phyloP scores from a whole-genome alignment of 2,888 invertebrate genomes.

The Oligia strigilis region DNA sequence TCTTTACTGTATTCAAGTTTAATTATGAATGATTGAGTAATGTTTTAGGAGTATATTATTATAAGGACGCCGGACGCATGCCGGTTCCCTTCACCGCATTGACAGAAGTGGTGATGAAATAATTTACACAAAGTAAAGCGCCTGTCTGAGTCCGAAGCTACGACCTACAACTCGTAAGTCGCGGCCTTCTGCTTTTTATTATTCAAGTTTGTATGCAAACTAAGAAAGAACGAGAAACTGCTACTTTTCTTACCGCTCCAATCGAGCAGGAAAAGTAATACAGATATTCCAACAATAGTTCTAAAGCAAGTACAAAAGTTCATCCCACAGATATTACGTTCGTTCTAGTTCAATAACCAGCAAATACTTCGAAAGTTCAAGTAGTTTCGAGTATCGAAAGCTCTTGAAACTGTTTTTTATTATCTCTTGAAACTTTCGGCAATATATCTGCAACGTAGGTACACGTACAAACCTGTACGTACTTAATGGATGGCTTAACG shows the following conservation, averaged over 20 bases:
- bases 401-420: slow-evolving; percentile 18
- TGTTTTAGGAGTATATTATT: no score
- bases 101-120: not conserved
- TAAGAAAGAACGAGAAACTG: not conserved
- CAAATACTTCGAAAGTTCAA: slow-evolving; percentile 19
- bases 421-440: slow-evolving; percentile 27
- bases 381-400: slow-evolving; percentile 4
- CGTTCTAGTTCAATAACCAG: slow-evolving; percentile 3
- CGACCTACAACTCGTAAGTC: no score
- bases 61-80: not conserved
- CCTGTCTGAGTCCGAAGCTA: no score
- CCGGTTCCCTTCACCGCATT: not conserved
- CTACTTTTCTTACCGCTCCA: not conserved
- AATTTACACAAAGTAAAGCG: no score
- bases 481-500: no score
- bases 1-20: no score
- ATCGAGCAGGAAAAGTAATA: slow-evolving; percentile 14
- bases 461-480: no score
- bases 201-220: not conserved
- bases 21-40: no score
- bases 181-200: not conserved
- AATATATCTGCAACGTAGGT: not conserved
- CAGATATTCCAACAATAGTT: slow-evolving; percentile 13
- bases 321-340: slow-evolving; percentile 8
- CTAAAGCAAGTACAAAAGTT: not conserved